Evolutionary conservation across 2,888 invertebrate genomes (phyloP).

Genomic region (Aphodius granarius): DNA sequence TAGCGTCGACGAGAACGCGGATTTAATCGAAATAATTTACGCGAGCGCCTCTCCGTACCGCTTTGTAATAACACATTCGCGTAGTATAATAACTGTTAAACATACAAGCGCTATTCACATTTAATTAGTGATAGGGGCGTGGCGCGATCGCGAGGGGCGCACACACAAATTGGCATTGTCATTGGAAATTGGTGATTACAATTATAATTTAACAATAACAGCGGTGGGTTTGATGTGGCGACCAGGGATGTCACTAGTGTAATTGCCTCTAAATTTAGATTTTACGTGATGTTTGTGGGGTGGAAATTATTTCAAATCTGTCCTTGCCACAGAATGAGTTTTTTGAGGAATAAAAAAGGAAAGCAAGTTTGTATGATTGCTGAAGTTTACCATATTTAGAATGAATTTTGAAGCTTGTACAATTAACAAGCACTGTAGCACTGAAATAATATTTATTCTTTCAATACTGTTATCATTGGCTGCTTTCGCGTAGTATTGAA

Average conservation of each 20-base stretch:
- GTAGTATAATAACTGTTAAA: conserved; percentile 20
- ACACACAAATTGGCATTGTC: neutral
- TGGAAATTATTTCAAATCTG: no score
- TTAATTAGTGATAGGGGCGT: conserved; percentile 29
- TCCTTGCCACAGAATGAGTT: no score
- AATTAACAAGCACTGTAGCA: no score
- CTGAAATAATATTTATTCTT: no score
- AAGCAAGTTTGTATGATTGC: no score
- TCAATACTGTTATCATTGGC: no score
- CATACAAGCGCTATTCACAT: conserved; percentile 22
- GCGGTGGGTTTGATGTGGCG: conserved; percentile 15
- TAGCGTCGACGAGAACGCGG: conserved; percentile 2
- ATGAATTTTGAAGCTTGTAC: no score
- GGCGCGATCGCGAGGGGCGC: neutral
- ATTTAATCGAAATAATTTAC: conserved; percentile 28
- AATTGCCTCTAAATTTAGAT: neutral
- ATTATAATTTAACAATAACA: conserved; percentile 32
- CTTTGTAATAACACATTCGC: neutral
- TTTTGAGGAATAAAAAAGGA: no score
- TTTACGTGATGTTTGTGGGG: neutral
- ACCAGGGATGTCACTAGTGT: neutral
- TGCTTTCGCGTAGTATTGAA: no score
- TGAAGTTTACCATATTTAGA: no score
- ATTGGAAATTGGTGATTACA: conserved; percentile 34
- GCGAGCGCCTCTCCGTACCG: neutral